Base-by-base conservation (phyloP, 2,888 invertebrate species). In the Thereva nobilitata region DNA sequence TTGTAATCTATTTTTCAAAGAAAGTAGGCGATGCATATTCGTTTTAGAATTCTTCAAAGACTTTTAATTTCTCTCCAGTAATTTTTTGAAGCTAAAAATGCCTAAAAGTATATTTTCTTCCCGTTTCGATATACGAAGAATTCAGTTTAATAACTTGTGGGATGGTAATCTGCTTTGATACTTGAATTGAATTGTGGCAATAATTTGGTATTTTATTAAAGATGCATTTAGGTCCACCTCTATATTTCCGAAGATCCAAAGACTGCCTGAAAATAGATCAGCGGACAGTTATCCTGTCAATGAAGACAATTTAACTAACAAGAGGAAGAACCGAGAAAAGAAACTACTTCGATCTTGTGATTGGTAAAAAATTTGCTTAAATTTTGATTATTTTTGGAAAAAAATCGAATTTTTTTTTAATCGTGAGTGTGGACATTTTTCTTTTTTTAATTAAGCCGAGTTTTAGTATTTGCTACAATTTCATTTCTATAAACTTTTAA, bases 81-180 rank as follows among this genome's bases (percentile, higher is more conserved):
- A 23, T 23, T 23, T 23, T 23, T 23, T 23, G 1, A 23, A 1
- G 23, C 23, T 53, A 45, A 74, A 69, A 34, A 76, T 76, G 76
- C 75, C 76, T 41, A 72, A 75, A 65, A 76, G 76, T 70, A 74
- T 76, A 70, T 75, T 76, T 64, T 76, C 76, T 0, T 73, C 75
- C 42, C 73, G 76, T 40, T 76, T 73, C 57, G 72, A 76, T 66
- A 65, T 61, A 56, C 69, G 72, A 4, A 73, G 72, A 68, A 74
- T 73, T 53, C 70, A 72, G 56, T 68, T 72, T 37, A 75, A 76
- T 67, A 72, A 74, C 35, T 72, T 72, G 6, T 72, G 75, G 50
- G 75, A 76, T 66, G 75, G 76, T 76, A 68, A 74, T 23, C 23
- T 23, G 64, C 37, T 54, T 6, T 4, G 23, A n/a, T 64, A 40